phyloP scores from a whole-genome alignment of 30 jellyfish, hydroid and myxozoan genomes.

The Turritopsis rubra region DNA sequence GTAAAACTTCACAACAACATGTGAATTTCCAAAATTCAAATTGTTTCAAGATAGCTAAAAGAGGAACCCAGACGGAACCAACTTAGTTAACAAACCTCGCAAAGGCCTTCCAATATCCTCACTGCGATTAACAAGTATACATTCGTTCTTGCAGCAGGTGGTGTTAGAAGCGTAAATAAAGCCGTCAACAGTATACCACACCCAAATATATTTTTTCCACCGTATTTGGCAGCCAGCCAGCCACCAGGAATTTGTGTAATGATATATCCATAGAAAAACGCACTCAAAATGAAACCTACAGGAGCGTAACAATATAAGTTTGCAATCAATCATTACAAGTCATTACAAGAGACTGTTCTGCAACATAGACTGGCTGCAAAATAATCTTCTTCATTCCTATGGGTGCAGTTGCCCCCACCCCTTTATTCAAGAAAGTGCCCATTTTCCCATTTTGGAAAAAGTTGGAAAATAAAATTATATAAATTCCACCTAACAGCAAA shows the following conservation, averaged over 20 bases:
- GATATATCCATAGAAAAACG: conserved; percentile 91
- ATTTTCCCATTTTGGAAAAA: too few relatives aligned
- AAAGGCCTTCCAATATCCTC: conserved; percentile 78
- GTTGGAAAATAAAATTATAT: too few relatives aligned
- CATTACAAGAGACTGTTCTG: too few relatives aligned
- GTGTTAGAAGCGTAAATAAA: conserved; percentile 73
- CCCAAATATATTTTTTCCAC: conserved; percentile 84
- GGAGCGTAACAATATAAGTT: neutral
- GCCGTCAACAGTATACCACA: conserved; percentile 96
- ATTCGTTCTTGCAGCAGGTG: conserved; percentile 79
- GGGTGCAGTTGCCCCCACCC: too few relatives aligned
- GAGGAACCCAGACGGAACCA: neutral
- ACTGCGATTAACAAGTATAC: conserved; percentile 59
- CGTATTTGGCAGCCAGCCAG: conserved; percentile 85
- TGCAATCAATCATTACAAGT: neutral
- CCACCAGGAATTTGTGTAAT: conserved; percentile 98
- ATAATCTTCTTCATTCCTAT: neutral
- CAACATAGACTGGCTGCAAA: too few relatives aligned
- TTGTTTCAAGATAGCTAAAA: neutral
- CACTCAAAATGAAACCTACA: conserved; percentile 75
- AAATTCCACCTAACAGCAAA: too few relatives aligned
- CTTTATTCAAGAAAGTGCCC: too few relatives aligned
- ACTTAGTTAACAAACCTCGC: conserved; percentile 43
- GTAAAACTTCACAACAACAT: too few relatives aligned
- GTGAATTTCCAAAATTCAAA: too few relatives aligned